These are phyloP conservation scores for Diadegma fenestrale DNA, from an alignment of 2,888 invertebrate species.

Conservation along the genomic window DNA sequence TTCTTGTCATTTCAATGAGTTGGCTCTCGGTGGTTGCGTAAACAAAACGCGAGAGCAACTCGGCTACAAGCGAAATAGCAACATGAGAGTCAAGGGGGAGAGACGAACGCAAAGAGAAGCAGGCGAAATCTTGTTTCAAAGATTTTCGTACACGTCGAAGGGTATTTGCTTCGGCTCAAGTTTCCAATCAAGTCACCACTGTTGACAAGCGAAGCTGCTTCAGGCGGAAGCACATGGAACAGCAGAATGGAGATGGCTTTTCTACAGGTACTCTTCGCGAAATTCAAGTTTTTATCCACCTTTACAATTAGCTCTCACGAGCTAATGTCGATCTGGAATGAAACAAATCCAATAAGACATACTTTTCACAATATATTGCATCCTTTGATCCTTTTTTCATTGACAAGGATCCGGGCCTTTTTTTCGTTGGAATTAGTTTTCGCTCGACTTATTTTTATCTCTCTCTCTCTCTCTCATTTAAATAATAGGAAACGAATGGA, in stretches of 20 bases:
- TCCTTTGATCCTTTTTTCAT: not conserved
- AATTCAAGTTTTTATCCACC: not conserved
- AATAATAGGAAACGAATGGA: not conserved
- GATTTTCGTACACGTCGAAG: slow-evolving; percentile 63
- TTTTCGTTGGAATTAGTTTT: not conserved
- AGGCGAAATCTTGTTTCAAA: slow-evolving; percentile 58
- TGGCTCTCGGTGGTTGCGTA: slow-evolving; percentile 58
- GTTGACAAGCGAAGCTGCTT: slow-evolving; percentile 66
- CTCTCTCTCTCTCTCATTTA: not conserved
- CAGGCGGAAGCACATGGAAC: slow-evolving; percentile 28
- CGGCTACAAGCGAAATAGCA: slow-evolving; percentile 40
- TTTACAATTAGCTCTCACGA: slow-evolving; percentile 59
- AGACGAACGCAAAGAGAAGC: slow-evolving; percentile 30
- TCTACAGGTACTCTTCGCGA: slow-evolving; percentile 14
- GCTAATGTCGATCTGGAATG: slow-evolving; percentile 58
- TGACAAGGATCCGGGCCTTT: not conserved
- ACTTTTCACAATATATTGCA: slow-evolving; percentile 46
- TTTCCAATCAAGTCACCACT: slow-evolving; percentile 69
- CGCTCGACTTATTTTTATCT: not conserved
- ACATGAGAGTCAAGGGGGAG: slow-evolving; percentile 20
- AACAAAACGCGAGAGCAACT: slow-evolving; percentile 58
- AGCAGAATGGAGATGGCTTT: slow-evolving; percentile 52
- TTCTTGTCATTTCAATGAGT: slow-evolving; percentile 61
- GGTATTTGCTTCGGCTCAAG: slow-evolving; percentile 60
- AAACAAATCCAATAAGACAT: slow-evolving; percentile 29